Base-by-base conservation (phyloP, 2,888 invertebrate genomes). In the Xestia ashworthii region DNA sequence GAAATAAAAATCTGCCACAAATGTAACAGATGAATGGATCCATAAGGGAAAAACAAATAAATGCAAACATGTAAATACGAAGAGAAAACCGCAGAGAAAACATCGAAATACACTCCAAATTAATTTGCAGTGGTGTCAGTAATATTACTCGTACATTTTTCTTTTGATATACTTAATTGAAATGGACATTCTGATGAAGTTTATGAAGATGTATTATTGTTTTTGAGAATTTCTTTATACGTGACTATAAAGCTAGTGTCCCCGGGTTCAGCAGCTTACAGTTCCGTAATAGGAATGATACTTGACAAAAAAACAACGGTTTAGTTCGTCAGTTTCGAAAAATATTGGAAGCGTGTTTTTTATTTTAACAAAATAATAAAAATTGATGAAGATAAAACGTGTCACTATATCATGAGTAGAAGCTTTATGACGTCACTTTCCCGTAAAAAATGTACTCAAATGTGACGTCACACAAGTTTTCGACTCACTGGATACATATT, bases 71-170 rank as follows among this genome's bases (percentile, higher is more conserved):
- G 76, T 67, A 62, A 66, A 80, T 65, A 32, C 38, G 16, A 25
- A 55, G n/a, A 38, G 32, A 38, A 38, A 62, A 58, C 62, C 71
- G 46, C 50, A 48, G 8, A 25, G 4, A 58, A 55, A 81, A 81
- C 81, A 81, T 50, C 12, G 81, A 68, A 81, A 81, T 25, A 71
- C 64, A 81, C 77, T 81, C 62, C 14, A 62, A 55, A 68, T 75
- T 80, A 80, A 80, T 80, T 79, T 69, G 25, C 5, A 19, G 48
- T 65, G 48, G 22, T 25, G 25, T 22, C 22, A 6, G 19, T 41
- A 65, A n/a, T n/a, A 69, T 44, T 53, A 50, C 53, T 70, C 58
- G 25, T 48, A 58, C 60, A 71, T 9, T 68, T 55, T 64, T 76
- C 22, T 22, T 67, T 64, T 14, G 5, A 14, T 19, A 5, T 64